Conservation (phyloP, 2,888 invertebrate species). For the Hypena proboscidalis region DNA sequence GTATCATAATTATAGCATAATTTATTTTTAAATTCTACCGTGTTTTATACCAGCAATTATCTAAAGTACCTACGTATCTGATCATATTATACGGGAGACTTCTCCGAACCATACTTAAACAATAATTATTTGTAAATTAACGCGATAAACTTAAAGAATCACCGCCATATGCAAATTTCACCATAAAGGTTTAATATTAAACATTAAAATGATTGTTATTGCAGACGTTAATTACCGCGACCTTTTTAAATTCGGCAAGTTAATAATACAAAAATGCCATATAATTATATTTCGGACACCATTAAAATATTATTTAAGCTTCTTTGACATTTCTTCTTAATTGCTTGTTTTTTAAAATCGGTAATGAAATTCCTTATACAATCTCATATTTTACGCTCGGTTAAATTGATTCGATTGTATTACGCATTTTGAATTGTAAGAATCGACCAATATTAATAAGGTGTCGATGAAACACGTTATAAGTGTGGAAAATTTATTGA, state of each 20-base stretch:
- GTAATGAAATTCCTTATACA: slow-evolving; percentile 51
- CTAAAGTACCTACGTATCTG: slow-evolving; percentile 32
- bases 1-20: slow-evolving; percentile 4
- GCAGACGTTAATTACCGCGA: slow-evolving; percentile 75
- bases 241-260: slow-evolving; percentile 68
- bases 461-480: slow-evolving; percentile 27
- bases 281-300: slow-evolving; percentile 67
- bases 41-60: slow-evolving; percentile 23
- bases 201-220: slow-evolving; percentile 70
- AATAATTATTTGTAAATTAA: slow-evolving; percentile 58
- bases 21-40: slow-evolving; percentile 29
- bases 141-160: slow-evolving; percentile 58
- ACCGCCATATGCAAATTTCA: slow-evolving; percentile 61
- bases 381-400: slow-evolving; percentile 45
- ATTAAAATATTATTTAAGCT: slow-evolving; percentile 58
- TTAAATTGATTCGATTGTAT: slow-evolving; percentile 39
- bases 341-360: slow-evolving; percentile 47
- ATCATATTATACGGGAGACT: slow-evolving; percentile 42
- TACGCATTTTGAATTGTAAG: slow-evolving; percentile 32
- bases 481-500: slow-evolving; percentile 31
- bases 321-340: slow-evolving; percentile 58
- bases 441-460: slow-evolving; percentile 31
- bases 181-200: slow-evolving; percentile 62
- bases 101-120: slow-evolving; percentile 48
- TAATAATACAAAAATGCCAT: slow-evolving; percentile 67